Percentiles rank a stretch among this genome's conserved stretches.
These are phyloP conservation scores for Promerops cafer DNA, from an alignment of 2,113 vertebrate genomes.

Conservation along the genomic window DNA sequence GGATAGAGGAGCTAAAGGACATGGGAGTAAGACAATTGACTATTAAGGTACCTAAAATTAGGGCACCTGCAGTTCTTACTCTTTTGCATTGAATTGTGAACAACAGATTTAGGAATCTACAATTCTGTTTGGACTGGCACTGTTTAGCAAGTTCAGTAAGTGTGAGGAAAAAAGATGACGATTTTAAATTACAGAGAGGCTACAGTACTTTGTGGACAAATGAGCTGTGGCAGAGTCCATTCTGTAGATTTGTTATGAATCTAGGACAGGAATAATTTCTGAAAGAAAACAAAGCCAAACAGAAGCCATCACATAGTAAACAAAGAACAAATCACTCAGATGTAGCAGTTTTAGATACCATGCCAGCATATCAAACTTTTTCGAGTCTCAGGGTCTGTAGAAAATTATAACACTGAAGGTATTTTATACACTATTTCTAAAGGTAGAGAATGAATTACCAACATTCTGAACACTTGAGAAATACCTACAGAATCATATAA, in stretches of 20 bases:
- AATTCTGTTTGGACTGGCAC: not conserved
- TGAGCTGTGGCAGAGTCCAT: not conserved
- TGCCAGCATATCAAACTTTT: not conserved
- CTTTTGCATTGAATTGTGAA: accelerated
- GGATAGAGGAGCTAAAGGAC: not conserved
- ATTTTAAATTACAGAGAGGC: not conserved
- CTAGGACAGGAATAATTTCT: not conserved
- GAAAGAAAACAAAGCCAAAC: not conserved
- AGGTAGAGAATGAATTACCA: not conserved
- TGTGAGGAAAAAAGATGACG: not conserved
- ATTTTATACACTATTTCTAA: not conserved
- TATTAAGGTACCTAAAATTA: not conserved
- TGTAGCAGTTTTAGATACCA: not conserved
- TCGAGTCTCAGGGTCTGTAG: accelerated
- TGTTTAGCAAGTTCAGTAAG: not conserved
- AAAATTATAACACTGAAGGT: not conserved
- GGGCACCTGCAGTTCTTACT: not conserved
- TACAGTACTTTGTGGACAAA: not conserved
- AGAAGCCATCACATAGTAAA: not conserved
- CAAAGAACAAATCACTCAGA: not conserved
- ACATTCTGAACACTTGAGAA: not conserved
- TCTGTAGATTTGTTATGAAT: not conserved
- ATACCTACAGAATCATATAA: not conserved
- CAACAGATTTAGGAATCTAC: not conserved
- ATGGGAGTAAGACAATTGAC: not conserved